Evolutionary conservation across 1,140 invertebrate genomes (phyloP).

Genomic region (Pseudomyrmex concolor): DNA sequence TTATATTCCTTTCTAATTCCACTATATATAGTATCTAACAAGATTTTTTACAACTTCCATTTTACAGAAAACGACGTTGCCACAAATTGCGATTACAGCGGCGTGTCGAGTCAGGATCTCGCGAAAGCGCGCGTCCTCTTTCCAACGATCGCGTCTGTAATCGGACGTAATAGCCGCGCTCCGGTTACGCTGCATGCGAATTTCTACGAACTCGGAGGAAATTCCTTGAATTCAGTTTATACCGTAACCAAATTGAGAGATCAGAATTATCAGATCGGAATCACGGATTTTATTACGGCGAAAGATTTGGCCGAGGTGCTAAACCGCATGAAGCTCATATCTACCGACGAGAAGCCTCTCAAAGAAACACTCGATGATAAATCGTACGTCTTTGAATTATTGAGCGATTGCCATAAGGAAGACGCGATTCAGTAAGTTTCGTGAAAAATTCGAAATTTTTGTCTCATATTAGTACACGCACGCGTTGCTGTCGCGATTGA

Average conservation of each 20-base stretch:
- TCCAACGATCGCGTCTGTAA: conserved; percentile 89
- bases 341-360: conserved; percentile 2
- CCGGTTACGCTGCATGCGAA: conserved; percentile 88
- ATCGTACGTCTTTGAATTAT: conserved; percentile 85
- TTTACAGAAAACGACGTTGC: conserved; percentile 83
- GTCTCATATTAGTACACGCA: background rate
- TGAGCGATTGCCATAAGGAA: conserved; percentile 88
- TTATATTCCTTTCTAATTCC: too few relatives aligned
- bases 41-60: background rate
- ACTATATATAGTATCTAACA: background rate
- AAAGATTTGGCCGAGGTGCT: conserved; percentile 89
- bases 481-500: background rate
- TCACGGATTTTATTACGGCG: conserved; percentile 92
- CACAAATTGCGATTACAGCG: conserved; percentile 87
- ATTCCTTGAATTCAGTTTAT: conserved; percentile 93
- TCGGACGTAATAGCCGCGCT: conserved; percentile 87
- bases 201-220: conserved; percentile 94
- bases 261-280: conserved; percentile 90
- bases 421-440: conserved; percentile 86
- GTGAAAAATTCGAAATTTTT: background rate
- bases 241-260: conserved; percentile 92
- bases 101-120: conserved; percentile 86
- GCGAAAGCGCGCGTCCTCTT: conserved; percentile 89
- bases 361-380: conserved; percentile 71
- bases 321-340: conserved; percentile 59